Base-by-base conservation (phyloP, 2,797 vertebrate species). In the Poeciliopsis presidionis region DNA sequence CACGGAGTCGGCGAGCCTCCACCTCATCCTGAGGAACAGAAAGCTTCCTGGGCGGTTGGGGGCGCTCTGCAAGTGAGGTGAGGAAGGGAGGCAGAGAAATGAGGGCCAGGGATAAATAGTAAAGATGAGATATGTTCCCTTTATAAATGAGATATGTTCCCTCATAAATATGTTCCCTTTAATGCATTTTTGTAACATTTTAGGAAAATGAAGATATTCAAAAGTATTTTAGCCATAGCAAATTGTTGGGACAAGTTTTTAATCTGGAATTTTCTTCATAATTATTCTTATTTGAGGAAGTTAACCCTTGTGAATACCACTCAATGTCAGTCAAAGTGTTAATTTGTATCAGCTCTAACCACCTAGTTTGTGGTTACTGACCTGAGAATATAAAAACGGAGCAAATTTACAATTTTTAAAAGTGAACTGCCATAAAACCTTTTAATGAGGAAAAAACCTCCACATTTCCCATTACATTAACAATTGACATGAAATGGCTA, bases 1-100 rank as follows among this genome's bases (percentile, higher is more conserved):
- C 90, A 79, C 75, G 90, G 43, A 99, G 94, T n/a, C 91, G 95
- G 4, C 96, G 95, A 0, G 97, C 96, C 0, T 96, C 95, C 72
- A 99, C 97, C 0, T 96, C 94, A 0, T 96, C 95, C 92, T 98
- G 97, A 0, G 97, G 97, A 2, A 96, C 89, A 30, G 87, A 84
- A 85, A 98, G 90, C 87, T 96, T 95, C 83, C 95, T 95, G 33
- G 98, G 97, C 1, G 98, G 96, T 1, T 97, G 96, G 0, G 98
- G 97, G 3, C 97, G 96, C 72, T 98, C 98, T 99, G 92, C 47
- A 63, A 55, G 79, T 6, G 55, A 1, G 46, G 67, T 7, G 16
- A 49, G 20, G 43, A 36, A 33, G 57, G 28, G 16, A 74, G 75
- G 73, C 18, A 70, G 45, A 51, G 55, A 25, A 73, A 70, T 49